These are phyloP conservation scores for Micromesistius poutassou DNA, from an alignment of 2,797 vertebrate species.

Conservation along the genomic window DNA sequence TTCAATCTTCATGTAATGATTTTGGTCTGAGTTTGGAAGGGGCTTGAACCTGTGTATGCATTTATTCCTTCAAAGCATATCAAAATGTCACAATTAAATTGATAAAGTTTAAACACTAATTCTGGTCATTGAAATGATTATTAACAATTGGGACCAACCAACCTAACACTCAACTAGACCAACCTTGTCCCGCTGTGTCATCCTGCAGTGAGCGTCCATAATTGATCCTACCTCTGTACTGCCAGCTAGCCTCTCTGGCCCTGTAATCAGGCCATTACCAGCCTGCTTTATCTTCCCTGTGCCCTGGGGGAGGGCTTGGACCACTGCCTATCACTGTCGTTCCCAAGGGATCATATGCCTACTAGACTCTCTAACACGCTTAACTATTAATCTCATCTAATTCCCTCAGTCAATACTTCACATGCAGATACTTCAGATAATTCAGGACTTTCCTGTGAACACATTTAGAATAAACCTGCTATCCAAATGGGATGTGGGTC, in stretches of 20 bases:
- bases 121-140: background rate
- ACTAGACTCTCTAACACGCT: background rate
- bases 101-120: background rate
- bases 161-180: background rate
- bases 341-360: conserved; percentile 12
- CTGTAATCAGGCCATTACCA: conserved; percentile 37
- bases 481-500: background rate
- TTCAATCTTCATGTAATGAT: background rate
- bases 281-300: conserved; percentile 31
- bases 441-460: background rate
- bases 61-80: background rate
- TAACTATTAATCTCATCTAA: background rate
- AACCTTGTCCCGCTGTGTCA: conserved; percentile 2
- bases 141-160: background rate
- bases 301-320: conserved; percentile 24
- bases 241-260: conserved; percentile 27
- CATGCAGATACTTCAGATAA: background rate
- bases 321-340: conserved; percentile 7
- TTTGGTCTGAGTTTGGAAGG: background rate
- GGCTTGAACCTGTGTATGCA: background rate
- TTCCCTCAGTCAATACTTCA: conserved; percentile 1
- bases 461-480: background rate
- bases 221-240: conserved; percentile 11
- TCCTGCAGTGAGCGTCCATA: background rate
- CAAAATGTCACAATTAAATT: background rate